These are phyloP conservation scores for Mechanitis messenoides DNA, from an alignment of 2,888 invertebrate species.

Conservation along the genomic window DNA sequence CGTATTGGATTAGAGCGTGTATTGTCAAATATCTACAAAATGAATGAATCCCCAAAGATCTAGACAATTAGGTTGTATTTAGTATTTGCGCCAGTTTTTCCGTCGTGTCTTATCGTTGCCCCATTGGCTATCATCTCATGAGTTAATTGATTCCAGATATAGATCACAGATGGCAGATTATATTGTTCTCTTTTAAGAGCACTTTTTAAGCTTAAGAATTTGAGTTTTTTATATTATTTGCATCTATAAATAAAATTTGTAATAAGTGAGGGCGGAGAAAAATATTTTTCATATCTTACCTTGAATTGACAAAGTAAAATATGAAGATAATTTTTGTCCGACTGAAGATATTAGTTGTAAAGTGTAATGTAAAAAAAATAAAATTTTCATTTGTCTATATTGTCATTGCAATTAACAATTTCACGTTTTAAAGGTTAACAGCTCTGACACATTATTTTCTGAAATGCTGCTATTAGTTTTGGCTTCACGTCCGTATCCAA, in stretches of 20 bases:
- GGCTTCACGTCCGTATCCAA: conserved; percentile 2
- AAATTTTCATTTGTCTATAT: too few relatives aligned
- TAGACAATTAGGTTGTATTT: conserved; percentile 51
- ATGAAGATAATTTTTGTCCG: too few relatives aligned
- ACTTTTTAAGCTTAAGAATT: too few relatives aligned
- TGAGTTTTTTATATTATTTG: too few relatives aligned
- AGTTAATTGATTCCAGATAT: conserved; percentile 50
- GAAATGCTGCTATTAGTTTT: conserved; percentile 14
- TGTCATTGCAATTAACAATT: too few relatives aligned
- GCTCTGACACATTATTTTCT: conserved; percentile 24
- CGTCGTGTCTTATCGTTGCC: conserved; percentile 57
- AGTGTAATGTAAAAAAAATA: too few relatives aligned
- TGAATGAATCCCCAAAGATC: conserved; percentile 36
- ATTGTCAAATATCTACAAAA: conserved; percentile 25
- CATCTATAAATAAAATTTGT: too few relatives aligned
- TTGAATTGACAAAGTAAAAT: too few relatives aligned
- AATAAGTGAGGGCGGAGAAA: too few relatives aligned
- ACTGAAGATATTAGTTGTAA: too few relatives aligned
- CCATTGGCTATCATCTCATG: conserved; percentile 41
- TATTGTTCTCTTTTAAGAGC: conserved; percentile 13
- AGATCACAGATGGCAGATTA: conserved; percentile 42
- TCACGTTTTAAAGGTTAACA: conserved; percentile 40
- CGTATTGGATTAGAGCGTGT: conserved; percentile 40
- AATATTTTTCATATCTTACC: too few relatives aligned
- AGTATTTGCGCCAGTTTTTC: conserved; percentile 55